A percentile compares a stretch with the other conserved stretches of the same genome.
Evolutionary conservation across 2,797 vertebrate genomes (phyloP).

Genomic region (Thalassophryne amazonica): DNA sequence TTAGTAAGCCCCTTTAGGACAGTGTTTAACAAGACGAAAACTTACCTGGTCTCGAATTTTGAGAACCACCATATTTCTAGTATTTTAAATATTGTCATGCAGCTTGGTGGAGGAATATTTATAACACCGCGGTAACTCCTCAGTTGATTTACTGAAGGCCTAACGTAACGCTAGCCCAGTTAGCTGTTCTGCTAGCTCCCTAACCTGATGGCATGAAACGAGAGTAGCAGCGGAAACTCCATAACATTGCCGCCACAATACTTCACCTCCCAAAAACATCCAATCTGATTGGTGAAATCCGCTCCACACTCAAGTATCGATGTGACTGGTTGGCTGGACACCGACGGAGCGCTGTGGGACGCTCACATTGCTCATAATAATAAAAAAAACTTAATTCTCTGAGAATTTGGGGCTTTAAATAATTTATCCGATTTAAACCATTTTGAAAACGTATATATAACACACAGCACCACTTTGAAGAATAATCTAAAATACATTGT

Average conservation of each 20-base stretch:
- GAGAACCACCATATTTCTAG: constrained; percentile 80
- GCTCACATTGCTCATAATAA: constrained; percentile 9
- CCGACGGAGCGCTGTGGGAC: constrained; percentile 13
- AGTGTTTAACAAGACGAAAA: constrained; percentile 15
- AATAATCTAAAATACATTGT: too few relatives aligned
- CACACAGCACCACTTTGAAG: too few relatives aligned
- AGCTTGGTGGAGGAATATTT: constrained; percentile 56
- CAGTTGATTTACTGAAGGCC: constrained; percentile 58
- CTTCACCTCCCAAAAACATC: constrained; percentile 26
- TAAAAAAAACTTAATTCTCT: too few relatives aligned
- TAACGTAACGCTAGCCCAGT: constrained; percentile 60
- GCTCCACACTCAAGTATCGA: constrained; percentile 4
- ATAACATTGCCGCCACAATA: constrained; percentile 75
- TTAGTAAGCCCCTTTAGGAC: constrained; percentile 26
- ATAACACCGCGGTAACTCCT: constrained; percentile 34
- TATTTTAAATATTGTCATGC: constrained; percentile 64
- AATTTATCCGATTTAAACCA: neutral
- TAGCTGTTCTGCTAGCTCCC: constrained; percentile 68
- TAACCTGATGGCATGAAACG: constrained; percentile 66
- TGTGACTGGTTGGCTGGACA: constrained; percentile 33
- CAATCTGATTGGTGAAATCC: constrained; percentile 35
- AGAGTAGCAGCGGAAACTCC: constrained; percentile 70
- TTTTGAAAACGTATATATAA: too few relatives aligned
- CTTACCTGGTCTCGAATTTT: constrained; percentile 81
- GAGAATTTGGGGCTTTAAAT: neutral